A percentile compares a stretch with the other conserved stretches of the same genome.
These are phyloP conservation scores for Cephonodes hylas DNA, from an alignment of 2,888 invertebrate genomes.

Conservation along the genomic window DNA sequence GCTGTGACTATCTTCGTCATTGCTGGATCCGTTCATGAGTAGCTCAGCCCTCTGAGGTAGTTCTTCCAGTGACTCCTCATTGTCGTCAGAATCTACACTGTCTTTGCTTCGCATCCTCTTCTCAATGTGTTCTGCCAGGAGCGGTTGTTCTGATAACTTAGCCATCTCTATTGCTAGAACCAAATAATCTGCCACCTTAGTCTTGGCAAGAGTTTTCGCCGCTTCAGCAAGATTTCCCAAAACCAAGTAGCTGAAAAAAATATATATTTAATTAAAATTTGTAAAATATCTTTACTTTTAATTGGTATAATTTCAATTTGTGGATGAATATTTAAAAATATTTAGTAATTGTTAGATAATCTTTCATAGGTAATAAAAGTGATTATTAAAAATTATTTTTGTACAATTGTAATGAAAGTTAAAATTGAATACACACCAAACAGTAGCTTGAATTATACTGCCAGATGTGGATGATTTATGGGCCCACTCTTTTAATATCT, in stretches of 20 bases:
- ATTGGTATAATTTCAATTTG: too few relatives aligned
- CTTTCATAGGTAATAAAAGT: too few relatives aligned
- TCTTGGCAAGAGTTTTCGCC: conserved; percentile 79
- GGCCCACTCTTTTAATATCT: conserved; percentile 50
- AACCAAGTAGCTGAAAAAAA: conserved; percentile 77
- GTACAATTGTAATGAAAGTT: not conserved
- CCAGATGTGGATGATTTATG: conserved; percentile 27
- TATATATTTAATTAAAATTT: too few relatives aligned
- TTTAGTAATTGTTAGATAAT: too few relatives aligned
- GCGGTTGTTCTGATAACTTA: conserved; percentile 62
- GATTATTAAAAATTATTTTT: too few relatives aligned
- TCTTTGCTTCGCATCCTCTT: conserved; percentile 30
- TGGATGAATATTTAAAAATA: too few relatives aligned
- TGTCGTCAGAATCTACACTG: not conserved
- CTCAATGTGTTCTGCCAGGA: conserved; percentile 56
- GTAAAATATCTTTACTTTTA: too few relatives aligned
- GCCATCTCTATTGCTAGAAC: conserved; percentile 83
- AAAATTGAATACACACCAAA: conserved; percentile 48
- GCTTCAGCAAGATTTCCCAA: conserved; percentile 83
- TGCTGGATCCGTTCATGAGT: conserved; percentile 28
- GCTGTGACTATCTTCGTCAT: not conserved
- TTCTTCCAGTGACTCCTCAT: conserved; percentile 26
- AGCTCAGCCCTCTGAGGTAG: conserved; percentile 50
- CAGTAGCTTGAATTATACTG: conserved; percentile 30
- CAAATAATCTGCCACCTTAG: conserved; percentile 75